Base-by-base conservation (phyloP, 2,797 vertebrate genomes). In the Acridotheres tristis region DNA sequence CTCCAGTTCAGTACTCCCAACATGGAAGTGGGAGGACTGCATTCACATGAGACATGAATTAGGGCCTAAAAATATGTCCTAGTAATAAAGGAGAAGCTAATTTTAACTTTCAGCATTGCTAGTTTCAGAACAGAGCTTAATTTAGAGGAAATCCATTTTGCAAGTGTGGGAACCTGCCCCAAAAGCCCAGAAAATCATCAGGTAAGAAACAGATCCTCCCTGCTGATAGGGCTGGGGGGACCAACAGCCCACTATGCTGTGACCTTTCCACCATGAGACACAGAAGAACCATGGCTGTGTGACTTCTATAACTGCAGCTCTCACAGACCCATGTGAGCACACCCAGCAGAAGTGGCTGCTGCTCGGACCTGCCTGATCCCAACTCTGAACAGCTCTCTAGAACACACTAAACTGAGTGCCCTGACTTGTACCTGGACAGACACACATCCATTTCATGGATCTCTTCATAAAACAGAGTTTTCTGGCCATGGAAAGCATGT, bases 11-110 rank as follows among this genome's bases (percentile, higher is more conserved):
- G 80, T 53, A 91, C 75, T 91, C 90, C 38, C 74, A 87, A 1
- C 0, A 1, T 68, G 79, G 72, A 68, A 74, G 88, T 94, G 85
- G 84, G 95, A 91, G 80, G 80, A 89, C 43, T 90, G 81, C 1
- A 0, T 73, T 93, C 77, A 88, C 53, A 92, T 29, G 42, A 96
- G 79, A 91, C 69, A 47, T 90, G 88, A 95, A 93, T 94, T 94
- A 94, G 57, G n/a, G 17, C 67, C 85, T 95, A 97, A 96, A 94
- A 94, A 94, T 95, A 94, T 1, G 26, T 55, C 57, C 77, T 93
- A 90, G 83, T 93, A 94, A 94, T 90, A 91, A 94, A 73, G 40
- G 19, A 79, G n/a, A 85, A 69, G 30, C 45, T 67, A 79, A 94
- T 94, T 93, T 94, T 93, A 88, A 87, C 48, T 69, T 91, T 42